Evolutionary conservation across 2,888 invertebrate species (phyloP).

Genomic region (Danaus chrysippus): DNA sequence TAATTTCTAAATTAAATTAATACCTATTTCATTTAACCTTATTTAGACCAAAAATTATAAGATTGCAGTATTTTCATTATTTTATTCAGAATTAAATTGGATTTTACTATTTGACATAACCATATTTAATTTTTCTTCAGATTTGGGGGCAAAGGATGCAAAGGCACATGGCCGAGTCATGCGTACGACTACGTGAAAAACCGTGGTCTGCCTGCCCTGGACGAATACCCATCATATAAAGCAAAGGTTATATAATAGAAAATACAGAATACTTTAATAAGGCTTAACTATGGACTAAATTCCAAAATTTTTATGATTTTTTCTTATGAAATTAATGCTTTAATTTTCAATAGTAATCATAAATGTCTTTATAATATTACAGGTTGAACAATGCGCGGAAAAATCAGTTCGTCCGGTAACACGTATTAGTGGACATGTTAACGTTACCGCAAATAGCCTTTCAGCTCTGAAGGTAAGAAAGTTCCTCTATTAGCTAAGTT

Average conservation of each 20-base stretch:
- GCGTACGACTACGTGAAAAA: constrained; percentile 59
- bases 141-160: constrained; percentile 56
- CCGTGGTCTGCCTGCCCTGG: constrained; percentile 52
- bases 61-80: no score
- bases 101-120: neutral
- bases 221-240: constrained; percentile 51
- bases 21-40: no score
- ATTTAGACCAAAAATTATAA: no score
- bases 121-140: constrained; percentile 34
- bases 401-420: constrained; percentile 49
- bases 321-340: no score
- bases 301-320: no score
- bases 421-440: constrained; percentile 57
- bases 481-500: neutral
- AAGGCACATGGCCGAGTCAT: constrained; percentile 58
- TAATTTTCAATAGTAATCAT: no score
- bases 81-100: no score
- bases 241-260: constrained; percentile 39
- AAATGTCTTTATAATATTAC: constrained; percentile 7
- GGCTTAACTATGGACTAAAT: neutral
- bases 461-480: constrained; percentile 58
- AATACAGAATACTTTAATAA: neutral
- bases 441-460: constrained; percentile 56
- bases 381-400: constrained; percentile 50
- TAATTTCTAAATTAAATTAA: no score